phyloP scores from a whole-genome alignment of 2,113 vertebrate species.

The Oostethus manadensis region DNA sequence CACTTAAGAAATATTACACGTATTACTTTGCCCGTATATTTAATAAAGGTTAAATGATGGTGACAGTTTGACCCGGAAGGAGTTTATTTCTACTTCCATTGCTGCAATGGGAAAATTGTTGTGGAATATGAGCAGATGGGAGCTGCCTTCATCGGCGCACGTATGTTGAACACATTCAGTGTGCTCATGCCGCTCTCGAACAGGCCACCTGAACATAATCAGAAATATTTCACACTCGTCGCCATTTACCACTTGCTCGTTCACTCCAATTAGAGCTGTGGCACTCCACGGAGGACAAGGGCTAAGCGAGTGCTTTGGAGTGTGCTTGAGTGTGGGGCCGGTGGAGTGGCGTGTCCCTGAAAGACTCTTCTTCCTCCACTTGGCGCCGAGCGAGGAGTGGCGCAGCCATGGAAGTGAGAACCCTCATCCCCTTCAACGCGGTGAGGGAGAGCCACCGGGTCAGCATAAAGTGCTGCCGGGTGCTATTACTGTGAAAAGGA shows the following conservation, averaged over 20 bases:
- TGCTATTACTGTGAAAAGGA: constrained; percentile 71
- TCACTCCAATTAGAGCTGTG: constrained; percentile 55
- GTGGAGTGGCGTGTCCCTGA: constrained; percentile 66
- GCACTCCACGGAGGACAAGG: constrained; percentile 45
- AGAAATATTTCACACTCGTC: constrained; percentile 57
- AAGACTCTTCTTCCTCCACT: constrained; percentile 61
- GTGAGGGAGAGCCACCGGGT: constrained; percentile 59
- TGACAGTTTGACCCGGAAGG: too few species aligned
- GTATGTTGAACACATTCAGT: constrained; percentile 1
- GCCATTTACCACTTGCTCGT: constrained; percentile 50
- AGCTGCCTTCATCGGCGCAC: constrained; percentile 11
- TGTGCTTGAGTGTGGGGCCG: constrained; percentile 45
- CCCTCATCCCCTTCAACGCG: constrained; percentile 57
- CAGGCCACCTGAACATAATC: constrained; percentile 52
- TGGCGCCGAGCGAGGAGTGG: constrained; percentile 43
- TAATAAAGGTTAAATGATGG: too few species aligned
- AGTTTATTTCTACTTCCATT: too few species aligned
- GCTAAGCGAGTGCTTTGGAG: constrained; percentile 57
- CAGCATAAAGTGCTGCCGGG: constrained; percentile 61
- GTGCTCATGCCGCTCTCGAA: constrained; percentile 13
- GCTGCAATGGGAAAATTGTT: too few species aligned
- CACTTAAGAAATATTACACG: too few species aligned
- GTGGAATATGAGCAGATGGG: too few species aligned
- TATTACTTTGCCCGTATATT: too few species aligned
- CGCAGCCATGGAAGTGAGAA: constrained; percentile 61